A percentile compares a stretch with the other conserved stretches of the same genome.
These are phyloP conservation scores for Dusona sp. DNA, from an alignment of 2,888 invertebrate genomes.

Conservation along the genomic window DNA sequence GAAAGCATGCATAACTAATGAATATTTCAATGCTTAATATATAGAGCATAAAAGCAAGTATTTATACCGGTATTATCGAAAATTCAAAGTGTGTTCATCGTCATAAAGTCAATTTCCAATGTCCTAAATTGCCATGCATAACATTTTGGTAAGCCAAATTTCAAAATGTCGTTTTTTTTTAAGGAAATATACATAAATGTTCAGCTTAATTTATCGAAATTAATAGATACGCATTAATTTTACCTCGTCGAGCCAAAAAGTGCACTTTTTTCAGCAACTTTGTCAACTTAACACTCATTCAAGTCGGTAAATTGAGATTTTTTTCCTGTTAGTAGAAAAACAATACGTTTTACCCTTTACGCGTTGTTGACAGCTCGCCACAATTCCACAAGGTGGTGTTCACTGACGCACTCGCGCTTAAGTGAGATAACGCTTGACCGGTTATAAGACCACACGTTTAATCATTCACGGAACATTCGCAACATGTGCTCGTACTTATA, in stretches of 20 bases:
- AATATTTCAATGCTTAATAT: neutral
- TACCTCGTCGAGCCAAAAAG: neutral
- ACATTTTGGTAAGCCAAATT: neutral
- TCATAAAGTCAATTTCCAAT: neutral
- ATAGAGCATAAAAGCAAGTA: neutral
- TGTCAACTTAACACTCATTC: neutral
- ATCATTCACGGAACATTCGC: constrained; percentile 4
- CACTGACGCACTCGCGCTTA: neutral
- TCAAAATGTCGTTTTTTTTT: too few species aligned
- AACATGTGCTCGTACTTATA: neutral
- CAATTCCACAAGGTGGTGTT: neutral
- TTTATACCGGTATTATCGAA: constrained; percentile 7
- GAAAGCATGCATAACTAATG: neutral
- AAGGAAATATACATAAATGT: too few species aligned
- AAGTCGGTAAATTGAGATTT: neutral
- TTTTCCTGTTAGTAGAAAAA: neutral
- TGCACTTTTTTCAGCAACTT: neutral
- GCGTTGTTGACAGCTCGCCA: neutral
- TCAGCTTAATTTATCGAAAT: too few species aligned
- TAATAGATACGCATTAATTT: neutral
- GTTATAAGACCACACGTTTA: neutral
- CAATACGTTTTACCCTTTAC: neutral
- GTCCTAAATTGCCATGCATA: neutral
- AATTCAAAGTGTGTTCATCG: neutral
- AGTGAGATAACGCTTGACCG: constrained; percentile 7